Conservation (phyloP, 2,113 vertebrate species). For the Heliornis fulica region DNA sequence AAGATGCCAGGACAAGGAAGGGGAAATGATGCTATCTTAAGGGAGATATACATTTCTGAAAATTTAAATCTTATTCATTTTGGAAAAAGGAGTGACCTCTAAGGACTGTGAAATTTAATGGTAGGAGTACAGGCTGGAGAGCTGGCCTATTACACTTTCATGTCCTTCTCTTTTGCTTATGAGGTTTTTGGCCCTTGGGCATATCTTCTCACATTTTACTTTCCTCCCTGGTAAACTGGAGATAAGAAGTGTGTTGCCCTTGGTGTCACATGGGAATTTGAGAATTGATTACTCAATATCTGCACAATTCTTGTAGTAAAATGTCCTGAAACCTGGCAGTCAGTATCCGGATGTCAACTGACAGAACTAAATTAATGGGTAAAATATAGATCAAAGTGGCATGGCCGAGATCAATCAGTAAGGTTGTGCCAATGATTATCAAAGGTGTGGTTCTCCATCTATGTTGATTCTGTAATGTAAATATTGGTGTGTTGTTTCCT, state of each 20-base stretch:
- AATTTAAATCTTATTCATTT: background rate
- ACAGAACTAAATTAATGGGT: background rate
- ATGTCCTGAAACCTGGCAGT: background rate
- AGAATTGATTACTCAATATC: background rate
- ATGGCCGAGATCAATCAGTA: background rate
- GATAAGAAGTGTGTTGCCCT: background rate
- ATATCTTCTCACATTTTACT: background rate
- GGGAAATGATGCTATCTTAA: background rate
- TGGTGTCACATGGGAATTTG: background rate
- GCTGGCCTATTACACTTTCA: background rate
- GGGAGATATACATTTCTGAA: background rate
- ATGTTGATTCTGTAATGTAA: background rate
- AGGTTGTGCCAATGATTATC: background rate
- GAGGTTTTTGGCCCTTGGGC: background rate
- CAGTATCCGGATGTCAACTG: background rate
- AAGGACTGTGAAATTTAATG: background rate
- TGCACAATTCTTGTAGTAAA: background rate
- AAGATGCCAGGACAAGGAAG: background rate
- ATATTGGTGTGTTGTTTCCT: background rate
- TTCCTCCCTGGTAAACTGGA: background rate
- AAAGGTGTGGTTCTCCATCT: background rate
- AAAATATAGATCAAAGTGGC: background rate
- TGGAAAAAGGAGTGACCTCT: background rate
- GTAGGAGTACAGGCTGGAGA: background rate
- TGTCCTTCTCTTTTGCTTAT: background rate